These are phyloP conservation scores for Colius striatus DNA, from an alignment of 2,113 vertebrate species.

Conservation along the genomic window DNA sequence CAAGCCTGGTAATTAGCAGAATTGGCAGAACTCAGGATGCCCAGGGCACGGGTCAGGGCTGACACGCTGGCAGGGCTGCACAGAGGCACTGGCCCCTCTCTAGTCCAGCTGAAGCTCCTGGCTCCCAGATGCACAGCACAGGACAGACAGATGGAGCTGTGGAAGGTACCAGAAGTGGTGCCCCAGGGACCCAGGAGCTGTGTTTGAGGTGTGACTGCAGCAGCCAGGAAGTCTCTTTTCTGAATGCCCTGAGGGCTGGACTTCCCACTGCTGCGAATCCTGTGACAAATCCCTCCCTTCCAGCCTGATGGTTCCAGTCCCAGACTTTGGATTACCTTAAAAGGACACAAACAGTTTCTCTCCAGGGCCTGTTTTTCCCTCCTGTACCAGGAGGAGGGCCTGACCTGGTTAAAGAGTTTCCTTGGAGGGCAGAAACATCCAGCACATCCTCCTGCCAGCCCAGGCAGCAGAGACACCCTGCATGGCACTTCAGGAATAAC, in stretches of 20 bases:
- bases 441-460: background rate
- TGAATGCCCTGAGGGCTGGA: background rate
- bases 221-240: background rate
- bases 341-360: constrained; percentile 62
- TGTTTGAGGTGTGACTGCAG: background rate
- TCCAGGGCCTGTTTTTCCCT: background rate
- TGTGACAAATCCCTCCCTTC: constrained; percentile 23
- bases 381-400: background rate
- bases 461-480: background rate
- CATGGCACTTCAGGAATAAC: fast-evolving
- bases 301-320: background rate
- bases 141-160: background rate
- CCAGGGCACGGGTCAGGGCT: fast-evolving
- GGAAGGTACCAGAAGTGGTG: background rate
- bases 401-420: background rate
- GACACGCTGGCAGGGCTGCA: background rate
- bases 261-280: background rate
- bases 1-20: background rate
- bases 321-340: constrained; percentile 70
- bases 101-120: background rate
- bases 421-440: constrained; percentile 13
- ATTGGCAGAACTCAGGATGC: background rate
- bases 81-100: background rate
- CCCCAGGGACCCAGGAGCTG: background rate
- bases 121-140: background rate